Conservation (phyloP, 1,140 invertebrate species). For the Phymastichus coffea region DNA sequence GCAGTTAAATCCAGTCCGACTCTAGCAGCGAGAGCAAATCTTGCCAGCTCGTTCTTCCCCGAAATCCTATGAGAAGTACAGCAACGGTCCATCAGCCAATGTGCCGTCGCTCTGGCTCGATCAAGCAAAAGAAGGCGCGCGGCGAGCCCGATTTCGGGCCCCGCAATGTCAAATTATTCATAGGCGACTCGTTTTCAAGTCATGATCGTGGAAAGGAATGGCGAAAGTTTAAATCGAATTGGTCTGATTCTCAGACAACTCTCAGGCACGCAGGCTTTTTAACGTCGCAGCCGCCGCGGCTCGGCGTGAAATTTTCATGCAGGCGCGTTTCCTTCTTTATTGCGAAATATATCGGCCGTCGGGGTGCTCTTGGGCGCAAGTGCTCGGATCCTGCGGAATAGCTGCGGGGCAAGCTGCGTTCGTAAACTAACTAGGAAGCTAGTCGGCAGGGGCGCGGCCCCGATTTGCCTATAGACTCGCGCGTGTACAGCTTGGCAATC, state of each 20-base stretch:
- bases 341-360: conserved; percentile 2
- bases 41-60: conserved; percentile 27
- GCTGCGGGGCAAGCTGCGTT: neutral
- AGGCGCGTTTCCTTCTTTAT: neutral
- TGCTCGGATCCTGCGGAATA: neutral
- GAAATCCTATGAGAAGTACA: neutral
- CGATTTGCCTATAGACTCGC: too few relatives aligned
- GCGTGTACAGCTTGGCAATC: too few relatives aligned
- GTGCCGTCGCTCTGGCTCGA: neutral
- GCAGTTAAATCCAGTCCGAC: too few relatives aligned
- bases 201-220: too few relatives aligned
- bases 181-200: too few relatives aligned
- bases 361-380: neutral
- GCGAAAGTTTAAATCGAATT: too few relatives aligned
- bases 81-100: neutral
- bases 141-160: too few relatives aligned
- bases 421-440: too few relatives aligned
- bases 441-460: neutral
- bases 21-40: too few relatives aligned
- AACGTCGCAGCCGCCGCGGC: neutral
- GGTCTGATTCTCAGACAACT: too few relatives aligned
- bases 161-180: too few relatives aligned
- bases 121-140: too few relatives aligned
- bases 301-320: conserved; percentile 5
- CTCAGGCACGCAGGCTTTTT: neutral